Base-by-base conservation (phyloP, 2,797 vertebrate genomes). In the Buphagus erythrorhynchus region DNA sequence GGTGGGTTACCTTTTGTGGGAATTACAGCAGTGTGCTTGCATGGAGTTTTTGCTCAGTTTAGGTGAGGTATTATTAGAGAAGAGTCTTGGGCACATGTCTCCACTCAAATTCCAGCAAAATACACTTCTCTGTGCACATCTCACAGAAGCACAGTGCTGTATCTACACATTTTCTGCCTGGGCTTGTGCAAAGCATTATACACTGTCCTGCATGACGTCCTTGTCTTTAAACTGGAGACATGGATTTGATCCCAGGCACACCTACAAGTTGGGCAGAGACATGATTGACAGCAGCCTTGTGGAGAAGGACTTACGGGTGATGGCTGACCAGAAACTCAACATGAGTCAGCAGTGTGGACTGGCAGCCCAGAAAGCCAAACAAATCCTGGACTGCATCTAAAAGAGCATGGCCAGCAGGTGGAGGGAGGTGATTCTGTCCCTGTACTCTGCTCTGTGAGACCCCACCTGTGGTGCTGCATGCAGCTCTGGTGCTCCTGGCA, bases 191-290 rank as follows among this genome's bases (percentile, higher is more conserved):
- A 40, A 75, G 31, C 6, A 7, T 77, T 72, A 13, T 45, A 28
- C 13, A 11, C 26, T n/a, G 5, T 72, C 22, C 18, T 52, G 5
- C 45, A 14, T 0, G 0, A 33, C n/a, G 33, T 58, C 36, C 31
- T 58, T 45, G 19, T 43, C 28, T 79, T n/a, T 79, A 15, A 65
- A 40, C 2, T 58, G 66, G 45, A 63, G 45, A 59, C 11, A 3
- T 19, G 33, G 40, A 38, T 72, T 77, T 59, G 73, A n/a, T 72
- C 33, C 33, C 18, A 52, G 51, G 18, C 45, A 84, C 22, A 66
- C 58, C 33, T 84, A 16, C 29, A 58, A 31, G 16, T 16, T 65
- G 25, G 65, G 25, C 51, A 65, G 33, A 84, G 38, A 20, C 9
- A 9, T 52, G 51, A 43, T 16, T 58, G 45, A 46, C 45, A n/a